Base-by-base conservation (phyloP, 2,888 invertebrate species). In the Brachypalpus laphriformis region DNA sequence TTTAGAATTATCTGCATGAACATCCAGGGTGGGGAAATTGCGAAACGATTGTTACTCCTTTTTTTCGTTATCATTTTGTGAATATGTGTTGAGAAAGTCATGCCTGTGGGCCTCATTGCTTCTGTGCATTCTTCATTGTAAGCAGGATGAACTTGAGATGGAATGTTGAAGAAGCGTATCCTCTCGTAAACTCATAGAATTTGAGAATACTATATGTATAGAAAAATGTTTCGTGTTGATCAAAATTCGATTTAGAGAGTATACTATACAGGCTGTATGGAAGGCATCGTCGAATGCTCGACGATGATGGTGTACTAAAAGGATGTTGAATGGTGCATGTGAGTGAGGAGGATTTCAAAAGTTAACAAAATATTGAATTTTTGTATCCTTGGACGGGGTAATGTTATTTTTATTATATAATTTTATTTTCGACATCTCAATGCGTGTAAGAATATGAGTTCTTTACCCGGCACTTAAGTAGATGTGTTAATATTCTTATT, bases 241-340 rank as follows among this genome's bases (percentile, higher is more conserved):
- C 20, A 49, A 49, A 49, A 49, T 49, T 49, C 49, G 22, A 49
- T 49, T 49, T n/a, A 49, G 49, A n/a, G 49, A 49, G 20, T 9
- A 5, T 25, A n/a, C n/a, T n/a, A 49, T 49, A 40, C 14, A 14
- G 14, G 40, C 2, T 25, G 5, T 25, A 14, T 40, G 40, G 40
- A 3, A n/a, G 11, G 14, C 14, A 25, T 25, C 5, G n/a, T 11
- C 40, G n/a, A 14, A 14, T 14, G 7, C 5, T 40, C 11, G 3
- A n/a, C 9, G 37, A 11, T 37, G 11, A 11, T 37, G 37, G 9
- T 37, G 11, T 11, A 37, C 37, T 37, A 11, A 37, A n/a, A 11
- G 37, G 37, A 37, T 37, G 31, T 6, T 2, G 8, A 9, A 31
- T 31, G 31, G n/a, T n/a, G 37, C 37, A 37, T 37, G 37, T 2